Conservation (phyloP, 2,888 invertebrate species). For the Sialis lutaria region DNA sequence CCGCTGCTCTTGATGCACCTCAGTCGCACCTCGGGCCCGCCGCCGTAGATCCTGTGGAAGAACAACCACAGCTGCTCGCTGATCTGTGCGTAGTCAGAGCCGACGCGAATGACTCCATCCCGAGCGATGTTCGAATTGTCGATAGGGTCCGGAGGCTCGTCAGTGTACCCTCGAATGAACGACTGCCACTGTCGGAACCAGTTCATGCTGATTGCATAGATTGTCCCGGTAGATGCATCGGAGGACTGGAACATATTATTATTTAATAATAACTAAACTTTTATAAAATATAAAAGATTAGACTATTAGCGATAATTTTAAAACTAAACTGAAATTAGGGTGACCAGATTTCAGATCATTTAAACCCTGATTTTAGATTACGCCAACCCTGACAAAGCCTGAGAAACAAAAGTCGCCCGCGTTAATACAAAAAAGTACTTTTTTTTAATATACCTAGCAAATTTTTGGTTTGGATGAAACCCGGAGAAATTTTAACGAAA, state of each 20-base stretch:
- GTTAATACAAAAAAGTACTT: too few species aligned
- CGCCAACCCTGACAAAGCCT: too few species aligned
- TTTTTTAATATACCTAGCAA: too few species aligned
- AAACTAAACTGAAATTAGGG: too few species aligned
- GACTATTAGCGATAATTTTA: too few species aligned
- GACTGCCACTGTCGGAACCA: slow-evolving; percentile 87
- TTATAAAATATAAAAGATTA: too few species aligned
- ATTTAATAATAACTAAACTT: too few species aligned
- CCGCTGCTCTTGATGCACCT: slow-evolving; percentile 8
- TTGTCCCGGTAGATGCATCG: slow-evolving; percentile 34
- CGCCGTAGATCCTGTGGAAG: slow-evolving; percentile 70
- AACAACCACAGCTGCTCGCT: slow-evolving; percentile 77
- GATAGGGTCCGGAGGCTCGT: slow-evolving; percentile 71
- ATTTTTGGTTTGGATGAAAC: too few species aligned
- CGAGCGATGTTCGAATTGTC: slow-evolving; percentile 63
- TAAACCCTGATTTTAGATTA: too few species aligned
- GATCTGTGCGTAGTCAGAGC: slow-evolving; percentile 56
- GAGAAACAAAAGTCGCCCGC: too few species aligned
- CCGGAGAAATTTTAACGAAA: too few species aligned
- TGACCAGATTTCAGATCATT: too few species aligned
- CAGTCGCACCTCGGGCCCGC: slow-evolving; percentile 64
- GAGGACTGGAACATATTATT: background rate
- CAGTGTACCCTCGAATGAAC: slow-evolving; percentile 61
- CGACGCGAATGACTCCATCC: slow-evolving; percentile 15
- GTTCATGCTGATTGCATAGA: slow-evolving; percentile 67